Base-by-base conservation (phyloP, 2,797 vertebrate species). In the Acrossocheilus wenchowensis region DNA sequence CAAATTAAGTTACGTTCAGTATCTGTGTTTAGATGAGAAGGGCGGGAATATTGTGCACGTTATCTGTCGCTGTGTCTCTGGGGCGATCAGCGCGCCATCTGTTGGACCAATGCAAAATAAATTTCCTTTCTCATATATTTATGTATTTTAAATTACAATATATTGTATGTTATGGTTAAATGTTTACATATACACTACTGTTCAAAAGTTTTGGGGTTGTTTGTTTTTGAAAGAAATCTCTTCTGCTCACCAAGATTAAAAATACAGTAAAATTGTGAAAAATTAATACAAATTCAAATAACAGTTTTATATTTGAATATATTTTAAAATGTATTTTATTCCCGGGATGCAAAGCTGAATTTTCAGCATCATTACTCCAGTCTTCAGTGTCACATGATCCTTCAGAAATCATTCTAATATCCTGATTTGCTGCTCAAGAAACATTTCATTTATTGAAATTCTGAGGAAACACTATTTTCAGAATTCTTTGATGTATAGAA, bases 21-120 rank as follows among this genome's bases (percentile, higher is more conserved):
- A 50, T 52, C 41, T 52, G 54, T 48, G 52, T 64, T 78, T 57
- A 71, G 34, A 71, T 50, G 48, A 82, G 17, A 39, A 48, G 45
- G 3, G 8, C 8, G 21, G 82, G 15, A 73, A 74, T 69, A 39
- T 54, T 19, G 19, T 72, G 36, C 62, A 57, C 14, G 6, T 1
- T 43, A 78, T 83, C 30, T 80, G 12, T 50, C 19, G 30, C 14
- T 34, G 52, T 73, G 52, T 84, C 23, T 81, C 57, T 48, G 48
- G 36, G 30, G 62, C 15, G 62, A 87, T 30, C 66, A 75, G 75
- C 7, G 17, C 78, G 69, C 86, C 86, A 75, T 87, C 78, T 80
- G 41, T 75, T 30, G 78, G 86, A 45, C 57, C 39, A 64, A 71
- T 54, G 34, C 21, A 41, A 21, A 50, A 36, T 50, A 77, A 2